phyloP scores from a whole-genome alignment of 2,888 invertebrate species.

The Tolmerus cingulatus region DNA sequence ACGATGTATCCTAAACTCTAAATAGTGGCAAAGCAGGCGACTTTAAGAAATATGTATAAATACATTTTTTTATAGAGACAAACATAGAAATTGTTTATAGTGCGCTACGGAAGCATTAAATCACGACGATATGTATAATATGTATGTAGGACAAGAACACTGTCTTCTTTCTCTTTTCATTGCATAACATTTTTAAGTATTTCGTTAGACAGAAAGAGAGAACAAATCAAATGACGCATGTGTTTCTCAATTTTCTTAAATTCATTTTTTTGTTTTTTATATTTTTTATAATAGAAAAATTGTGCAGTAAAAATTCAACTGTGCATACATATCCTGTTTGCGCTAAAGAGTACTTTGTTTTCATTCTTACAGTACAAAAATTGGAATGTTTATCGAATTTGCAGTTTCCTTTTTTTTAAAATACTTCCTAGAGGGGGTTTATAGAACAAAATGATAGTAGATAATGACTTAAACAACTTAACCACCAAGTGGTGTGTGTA shows the following conservation, averaged over 20 bases:
- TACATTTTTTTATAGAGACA: background rate
- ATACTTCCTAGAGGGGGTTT: background rate
- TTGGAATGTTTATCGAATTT: background rate
- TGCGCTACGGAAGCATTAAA: background rate
- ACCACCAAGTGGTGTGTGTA: background rate
- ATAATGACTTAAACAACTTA: background rate
- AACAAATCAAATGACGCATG: background rate
- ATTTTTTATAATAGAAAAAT: constrained; percentile 37
- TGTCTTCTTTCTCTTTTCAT: background rate
- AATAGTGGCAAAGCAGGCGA: background rate
- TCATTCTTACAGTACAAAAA: constrained; percentile 1
- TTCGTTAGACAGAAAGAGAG: background rate
- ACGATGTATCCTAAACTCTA: background rate
- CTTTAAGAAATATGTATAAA: background rate
- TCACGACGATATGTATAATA: constrained; percentile 6
- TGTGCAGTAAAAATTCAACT: constrained; percentile 45
- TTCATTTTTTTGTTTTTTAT: background rate
- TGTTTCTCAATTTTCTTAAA: background rate
- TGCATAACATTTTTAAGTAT: background rate
- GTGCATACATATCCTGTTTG: constrained; percentile 22
- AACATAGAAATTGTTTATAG: constrained; percentile 29
- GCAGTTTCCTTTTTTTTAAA: background rate
- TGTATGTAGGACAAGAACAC: constrained; percentile 2
- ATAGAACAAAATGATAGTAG: background rate
- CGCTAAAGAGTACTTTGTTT: background rate